These are phyloP conservation scores for Monochamus alternatus DNA, from an alignment of 2,888 invertebrate genomes.

Conservation along the genomic window DNA sequence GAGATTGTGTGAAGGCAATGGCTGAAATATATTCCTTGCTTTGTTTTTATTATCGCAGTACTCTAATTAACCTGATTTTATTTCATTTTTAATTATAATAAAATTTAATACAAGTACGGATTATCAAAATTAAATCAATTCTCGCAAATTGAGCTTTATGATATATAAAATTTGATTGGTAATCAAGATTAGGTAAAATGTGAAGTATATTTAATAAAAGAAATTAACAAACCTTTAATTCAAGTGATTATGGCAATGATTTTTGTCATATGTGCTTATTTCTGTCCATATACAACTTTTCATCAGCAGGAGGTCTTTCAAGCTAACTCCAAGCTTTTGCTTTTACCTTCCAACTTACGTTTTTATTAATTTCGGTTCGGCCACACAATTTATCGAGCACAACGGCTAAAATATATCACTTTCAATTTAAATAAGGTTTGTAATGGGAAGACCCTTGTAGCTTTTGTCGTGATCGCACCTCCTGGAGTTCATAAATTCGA, in stretches of 20 bases:
- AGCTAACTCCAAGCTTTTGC: background rate
- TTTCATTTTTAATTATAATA: no score
- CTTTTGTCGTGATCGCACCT: background rate
- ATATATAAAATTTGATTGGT: background rate
- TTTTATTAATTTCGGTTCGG: constrained; percentile 7
- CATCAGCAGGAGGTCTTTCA: background rate
- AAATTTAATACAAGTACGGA: no score
- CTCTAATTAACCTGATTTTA: no score
- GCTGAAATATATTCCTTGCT: no score
- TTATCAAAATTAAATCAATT: no score
- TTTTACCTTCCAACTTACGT: background rate
- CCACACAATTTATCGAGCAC: constrained; percentile 14
- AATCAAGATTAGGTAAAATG: background rate
- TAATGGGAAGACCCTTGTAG: background rate
- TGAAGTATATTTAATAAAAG: no score
- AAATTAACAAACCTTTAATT: background rate
- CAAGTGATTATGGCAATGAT: background rate
- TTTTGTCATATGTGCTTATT: background rate
- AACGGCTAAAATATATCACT: background rate
- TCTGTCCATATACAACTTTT: background rate
- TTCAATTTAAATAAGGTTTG: background rate
- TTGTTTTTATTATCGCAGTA: no score
- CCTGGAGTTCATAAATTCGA: background rate
- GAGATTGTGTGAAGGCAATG: no score
- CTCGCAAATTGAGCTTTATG: background rate